These are phyloP conservation scores for Sprattus sprattus DNA, from an alignment of 2,113 vertebrate species.

Conservation along the genomic window DNA sequence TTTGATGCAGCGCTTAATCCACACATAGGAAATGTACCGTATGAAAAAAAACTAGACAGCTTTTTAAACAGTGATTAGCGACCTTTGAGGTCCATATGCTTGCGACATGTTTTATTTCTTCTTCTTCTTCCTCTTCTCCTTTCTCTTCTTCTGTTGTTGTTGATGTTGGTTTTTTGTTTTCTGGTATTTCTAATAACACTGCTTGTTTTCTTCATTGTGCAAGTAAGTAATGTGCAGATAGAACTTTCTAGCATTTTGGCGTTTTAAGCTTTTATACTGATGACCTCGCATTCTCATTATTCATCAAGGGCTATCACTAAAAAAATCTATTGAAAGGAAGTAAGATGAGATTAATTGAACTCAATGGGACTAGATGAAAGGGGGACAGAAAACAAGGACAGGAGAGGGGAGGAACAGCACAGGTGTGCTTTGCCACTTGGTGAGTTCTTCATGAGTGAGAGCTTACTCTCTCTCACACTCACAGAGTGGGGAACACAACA, in stretches of 20 bases:
- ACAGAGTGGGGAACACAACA: not conserved
- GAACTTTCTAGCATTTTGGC: conserved; percentile 18
- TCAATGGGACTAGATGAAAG: not conserved
- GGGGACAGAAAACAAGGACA: not conserved
- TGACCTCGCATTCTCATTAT: conserved; percentile 32
- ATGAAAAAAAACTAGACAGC: conserved; percentile 62
- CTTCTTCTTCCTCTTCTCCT: conserved; percentile 9
- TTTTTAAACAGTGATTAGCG: conserved; percentile 58
- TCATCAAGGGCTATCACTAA: conserved; percentile 50
- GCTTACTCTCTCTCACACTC: not conserved
- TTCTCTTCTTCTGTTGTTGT: conserved; percentile 28
- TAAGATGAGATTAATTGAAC: not conserved
- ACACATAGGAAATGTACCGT: conserved; percentile 69
- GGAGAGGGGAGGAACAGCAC: not conserved
- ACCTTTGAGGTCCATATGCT: conserved; percentile 56
- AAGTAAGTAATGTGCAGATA: conserved; percentile 65
- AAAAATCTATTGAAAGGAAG: conserved; percentile 2
- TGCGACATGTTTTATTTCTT: conserved; percentile 55
- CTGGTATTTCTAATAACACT: conserved; percentile 43
- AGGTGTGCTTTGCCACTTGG: not conserved
- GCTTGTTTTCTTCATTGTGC: conserved; percentile 67
- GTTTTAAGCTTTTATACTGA: conserved; percentile 37
- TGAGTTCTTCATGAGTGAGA: not conserved
- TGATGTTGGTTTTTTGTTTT: conserved; percentile 47
- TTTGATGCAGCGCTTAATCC: conserved; percentile 64